Evolutionary conservation across 2,113 vertebrate species (phyloP).

Genomic region (Oxygymnocypris stewartii): DNA sequence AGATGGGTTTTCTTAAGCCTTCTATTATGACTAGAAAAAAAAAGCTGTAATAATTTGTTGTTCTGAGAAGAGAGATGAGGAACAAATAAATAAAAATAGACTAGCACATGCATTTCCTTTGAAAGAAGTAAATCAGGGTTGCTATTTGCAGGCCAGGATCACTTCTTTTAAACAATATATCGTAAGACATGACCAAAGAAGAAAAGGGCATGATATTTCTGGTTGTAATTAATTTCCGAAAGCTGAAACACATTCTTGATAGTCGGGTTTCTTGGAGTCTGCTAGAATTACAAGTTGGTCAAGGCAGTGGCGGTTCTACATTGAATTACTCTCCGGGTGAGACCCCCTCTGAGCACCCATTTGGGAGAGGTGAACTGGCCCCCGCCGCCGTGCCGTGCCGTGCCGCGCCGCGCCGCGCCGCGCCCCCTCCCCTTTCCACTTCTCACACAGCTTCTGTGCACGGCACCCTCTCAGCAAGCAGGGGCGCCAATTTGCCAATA

Average conservation of each 20-base stretch:
- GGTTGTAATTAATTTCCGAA: neutral
- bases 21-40: neutral
- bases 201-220: neutral
- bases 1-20: neutral
- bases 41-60: neutral
- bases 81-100: neutral
- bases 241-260: neutral
- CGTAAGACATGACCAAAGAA: neutral
- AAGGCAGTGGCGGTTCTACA: too few relatives aligned
- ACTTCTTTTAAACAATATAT: neutral
- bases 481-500: too few relatives aligned
- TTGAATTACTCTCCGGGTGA: too few relatives aligned
- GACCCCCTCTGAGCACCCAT: too few relatives aligned
- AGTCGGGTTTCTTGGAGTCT: neutral
- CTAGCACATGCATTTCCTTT: too few relatives aligned
- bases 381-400: too few relatives aligned
- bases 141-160: neutral
- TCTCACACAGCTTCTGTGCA: too few relatives aligned
- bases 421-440: too few relatives aligned
- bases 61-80: neutral
- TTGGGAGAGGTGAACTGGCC: too few relatives aligned
- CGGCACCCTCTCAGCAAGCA: too few relatives aligned
- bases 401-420: too few relatives aligned
- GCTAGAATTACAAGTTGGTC: constrained; percentile 1
- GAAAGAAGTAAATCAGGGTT: neutral